Evolutionary conservation across 2,113 vertebrate species (phyloP), one percentile per base, ranked within the genome.

Genomic region (Scopus umbretta): DNA sequence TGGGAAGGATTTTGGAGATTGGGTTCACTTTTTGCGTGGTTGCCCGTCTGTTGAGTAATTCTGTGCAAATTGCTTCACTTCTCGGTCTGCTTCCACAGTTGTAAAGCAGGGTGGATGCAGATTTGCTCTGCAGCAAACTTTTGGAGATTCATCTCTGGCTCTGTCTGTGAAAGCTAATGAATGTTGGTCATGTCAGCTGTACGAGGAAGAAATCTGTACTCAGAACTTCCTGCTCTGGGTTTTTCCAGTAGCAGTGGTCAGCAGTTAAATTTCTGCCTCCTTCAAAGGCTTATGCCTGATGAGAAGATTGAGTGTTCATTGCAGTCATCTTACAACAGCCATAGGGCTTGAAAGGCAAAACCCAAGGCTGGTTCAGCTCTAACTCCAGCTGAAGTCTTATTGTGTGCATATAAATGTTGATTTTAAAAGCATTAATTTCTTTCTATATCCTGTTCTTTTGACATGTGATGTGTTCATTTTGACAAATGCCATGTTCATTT

Each of bases 401-500:
- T 84, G 29, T 36, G 16, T 78, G 11, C 40, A 36, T 63, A 58
- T 25, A 70, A 63, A 30, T 25, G 23, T 14, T 79, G 80, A 62
- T 62, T 71, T 56, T 92, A n/a, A 84, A 89, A 66, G 1, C 7
- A 29, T 34, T 8, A 0, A 6, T 70, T 66, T 59, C 5, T 70
- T 72, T 80, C 26, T 88, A 0, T 68, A 11, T 66, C 16, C 40
- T 55, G 8, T 74, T 86, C 6, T 70, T 86, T 19, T 40, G 6
- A 5, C 13, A 7, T 11, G 11, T 49, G 27, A 8, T 0, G 0
- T 38, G 18, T 29, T 95, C 15, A 5, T 87, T 81, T 55, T 76
- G 67, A 32, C 16, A 43, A 74, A 74, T 13, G 4, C 30, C 13
- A 3, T 4, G 7, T 84, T 67, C 4, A 6, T 91, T 80, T 94